Base-by-base conservation (phyloP, 2,113 vertebrate species). In the Ochotona curzoniae region DNA sequence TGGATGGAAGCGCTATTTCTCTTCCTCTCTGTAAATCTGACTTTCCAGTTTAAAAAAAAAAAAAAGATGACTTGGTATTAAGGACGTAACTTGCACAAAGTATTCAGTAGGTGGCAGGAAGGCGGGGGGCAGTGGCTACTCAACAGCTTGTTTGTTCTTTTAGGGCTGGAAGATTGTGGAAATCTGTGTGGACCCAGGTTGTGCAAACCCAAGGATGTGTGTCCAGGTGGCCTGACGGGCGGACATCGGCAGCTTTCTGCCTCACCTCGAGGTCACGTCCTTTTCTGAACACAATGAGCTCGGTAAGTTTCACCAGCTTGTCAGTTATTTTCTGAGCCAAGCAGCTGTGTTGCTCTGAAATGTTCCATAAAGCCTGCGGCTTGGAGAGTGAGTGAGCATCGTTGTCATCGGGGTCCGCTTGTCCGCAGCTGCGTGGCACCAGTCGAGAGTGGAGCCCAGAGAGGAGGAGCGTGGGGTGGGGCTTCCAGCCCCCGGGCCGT, bases 261-360 rank as follows among this genome's bases (percentile, higher is more conserved):
- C 67, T 63, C 5, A 25, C 64, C 47, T 44, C 15, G 30, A 26
- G 44, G 51, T 18, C 44, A 23, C 84, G n/a, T 44, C 20, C 23
- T 38, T 17, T 61, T 54, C 73, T 30, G 74, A 81, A 8, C 93
- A 94, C 71, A 54, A 96, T 97, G 96, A 97, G 96, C 11, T 94
- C 96, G n/a, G 96, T 97, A 93, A 93, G 96, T 93, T 81, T 49
- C 25, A 17, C 8, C 54, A 28, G 6, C 57, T 74, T 0, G 0
- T 51, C 15, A 23, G 4, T 75, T 54, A 1, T 71, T 74, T 63
- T 83, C n/a, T 2, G 51, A 13, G n/a, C 26, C 54, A 8, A 57
- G 35, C 51, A 69, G 15, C 35, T 78, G 2, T 26, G 35, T 28
- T 26, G 0, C 10, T 38, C 8, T 18, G 5, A 20, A 54, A 23